Conservation (phyloP, 2,113 vertebrate genomes). For the Xiphophorus maculatus region DNA sequence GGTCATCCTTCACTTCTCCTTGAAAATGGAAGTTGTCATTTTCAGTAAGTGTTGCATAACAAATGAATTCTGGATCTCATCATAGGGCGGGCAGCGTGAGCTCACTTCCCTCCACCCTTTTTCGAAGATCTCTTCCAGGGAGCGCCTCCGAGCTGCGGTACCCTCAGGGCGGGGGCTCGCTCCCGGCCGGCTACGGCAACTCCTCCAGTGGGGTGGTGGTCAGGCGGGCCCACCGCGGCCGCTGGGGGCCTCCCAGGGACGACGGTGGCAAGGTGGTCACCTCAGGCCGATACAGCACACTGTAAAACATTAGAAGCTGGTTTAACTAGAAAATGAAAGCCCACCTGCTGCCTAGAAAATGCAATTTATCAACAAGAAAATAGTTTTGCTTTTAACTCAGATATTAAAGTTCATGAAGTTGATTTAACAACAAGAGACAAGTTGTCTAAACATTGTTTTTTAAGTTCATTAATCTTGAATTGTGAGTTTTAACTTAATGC, state of each 20-base stretch:
- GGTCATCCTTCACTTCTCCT: background rate
- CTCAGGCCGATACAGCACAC: background rate
- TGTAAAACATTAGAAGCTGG: too few species aligned
- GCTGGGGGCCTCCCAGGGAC: constrained; percentile 84
- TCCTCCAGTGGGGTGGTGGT: constrained; percentile 83
- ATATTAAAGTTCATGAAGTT: too few species aligned
- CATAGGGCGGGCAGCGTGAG: constrained; percentile 75
- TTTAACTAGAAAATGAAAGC: too few species aligned
- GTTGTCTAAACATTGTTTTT: too few species aligned
- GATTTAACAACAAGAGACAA: too few species aligned
- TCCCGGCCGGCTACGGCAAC: constrained; percentile 85
- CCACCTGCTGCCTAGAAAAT: too few species aligned
- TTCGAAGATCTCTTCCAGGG: constrained; percentile 88
- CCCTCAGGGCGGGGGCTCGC: constrained; percentile 85
- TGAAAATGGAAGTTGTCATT: constrained; percentile 18
- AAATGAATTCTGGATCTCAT: constrained; percentile 40
- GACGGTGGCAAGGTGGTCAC: constrained; percentile 85
- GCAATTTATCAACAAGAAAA: too few species aligned
- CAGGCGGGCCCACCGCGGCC: constrained; percentile 83
- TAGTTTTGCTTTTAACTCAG: too few species aligned
- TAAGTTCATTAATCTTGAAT: too few species aligned
- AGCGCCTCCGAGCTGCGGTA: constrained; percentile 91
- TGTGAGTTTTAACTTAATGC: too few species aligned
- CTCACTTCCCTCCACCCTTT: constrained; percentile 74
- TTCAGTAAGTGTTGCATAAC: constrained; percentile 18